A percentile compares a stretch with the other conserved stretches of the same genome.
phyloP scores from a whole-genome alignment of 1,140 invertebrate species.

The Drosophila nigrodunni region DNA sequence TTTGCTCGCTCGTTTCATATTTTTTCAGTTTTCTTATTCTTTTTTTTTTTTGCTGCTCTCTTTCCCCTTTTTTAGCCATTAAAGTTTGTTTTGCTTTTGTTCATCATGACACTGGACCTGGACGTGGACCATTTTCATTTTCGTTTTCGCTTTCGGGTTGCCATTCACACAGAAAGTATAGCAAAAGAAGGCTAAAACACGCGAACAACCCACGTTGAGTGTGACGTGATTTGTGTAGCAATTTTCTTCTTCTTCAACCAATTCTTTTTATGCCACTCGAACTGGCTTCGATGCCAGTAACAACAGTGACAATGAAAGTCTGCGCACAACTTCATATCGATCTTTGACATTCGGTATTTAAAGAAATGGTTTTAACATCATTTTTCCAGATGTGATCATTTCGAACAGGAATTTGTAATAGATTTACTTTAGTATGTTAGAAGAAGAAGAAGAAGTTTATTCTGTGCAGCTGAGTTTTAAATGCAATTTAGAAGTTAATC shows the following conservation, averaged over 20 bases:
- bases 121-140: constrained; percentile 9
- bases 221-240: constrained; percentile 69
- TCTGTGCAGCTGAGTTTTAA: no score
- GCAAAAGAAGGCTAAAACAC: background rate
- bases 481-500: no score
- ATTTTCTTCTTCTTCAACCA: constrained; percentile 10
- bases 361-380: no score
- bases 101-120: constrained; percentile 33
- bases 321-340: constrained; percentile 15
- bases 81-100: constrained; percentile 57
- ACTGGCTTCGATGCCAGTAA: background rate
- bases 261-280: constrained; percentile 19
- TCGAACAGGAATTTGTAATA: no score
- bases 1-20: constrained; percentile 41
- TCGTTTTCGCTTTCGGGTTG: constrained; percentile 19
- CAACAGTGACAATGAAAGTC: constrained; percentile 13
- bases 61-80: constrained; percentile 46
- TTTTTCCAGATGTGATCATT: no score
- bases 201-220: constrained; percentile 34
- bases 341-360: background rate
- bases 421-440: no score
- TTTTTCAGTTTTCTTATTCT: constrained; percentile 8
- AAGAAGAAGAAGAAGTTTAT: no score
- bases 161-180: background rate
- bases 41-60: background rate